Evolutionary conservation across 2,797 vertebrate genomes (phyloP).

Genomic region (Sparus aurata): DNA sequence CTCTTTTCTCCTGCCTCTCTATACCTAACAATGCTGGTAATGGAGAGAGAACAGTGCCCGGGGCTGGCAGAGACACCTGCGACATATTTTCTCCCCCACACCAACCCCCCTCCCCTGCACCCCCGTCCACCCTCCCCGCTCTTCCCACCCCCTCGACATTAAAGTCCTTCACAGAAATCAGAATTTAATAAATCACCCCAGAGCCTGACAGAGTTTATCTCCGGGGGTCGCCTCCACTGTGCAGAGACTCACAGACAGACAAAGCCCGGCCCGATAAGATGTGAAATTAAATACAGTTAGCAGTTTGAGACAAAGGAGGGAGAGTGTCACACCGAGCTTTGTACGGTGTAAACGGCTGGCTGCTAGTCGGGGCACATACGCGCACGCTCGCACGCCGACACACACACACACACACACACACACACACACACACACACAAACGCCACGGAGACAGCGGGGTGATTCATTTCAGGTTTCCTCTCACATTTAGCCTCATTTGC

Average conservation of each 20-base stretch:
- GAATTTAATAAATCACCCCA: constrained; percentile 92
- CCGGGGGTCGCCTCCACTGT: constrained; percentile 87
- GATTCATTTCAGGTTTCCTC: constrained; percentile 86
- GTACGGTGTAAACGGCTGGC: constrained; percentile 78
- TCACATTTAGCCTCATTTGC: constrained; percentile 89
- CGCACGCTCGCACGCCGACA: neutral
- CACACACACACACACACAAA: constrained; percentile 47
- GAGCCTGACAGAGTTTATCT: constrained; percentile 92
- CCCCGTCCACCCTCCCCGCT: constrained; percentile 56
- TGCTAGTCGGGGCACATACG: constrained; percentile 62
- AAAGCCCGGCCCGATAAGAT: constrained; percentile 88
- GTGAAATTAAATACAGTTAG: constrained; percentile 91
- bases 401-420: constrained; percentile 31
- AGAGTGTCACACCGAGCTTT: constrained; percentile 84
- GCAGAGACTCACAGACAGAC: constrained; percentile 87
- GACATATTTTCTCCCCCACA: constrained; percentile 81
- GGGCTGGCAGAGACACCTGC: constrained; percentile 86
- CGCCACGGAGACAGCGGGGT: constrained; percentile 77
- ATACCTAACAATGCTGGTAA: constrained; percentile 81
- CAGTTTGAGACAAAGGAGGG: constrained; percentile 85
- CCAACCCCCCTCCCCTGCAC: constrained; percentile 1
- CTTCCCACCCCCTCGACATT: constrained; percentile 83
- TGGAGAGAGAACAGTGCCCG: constrained; percentile 82
- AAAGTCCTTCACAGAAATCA: constrained; percentile 92
- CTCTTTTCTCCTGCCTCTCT: constrained; percentile 79